Evolutionary conservation across 2,888 invertebrate species (phyloP).

Genomic region (Archips xylosteana): DNA sequence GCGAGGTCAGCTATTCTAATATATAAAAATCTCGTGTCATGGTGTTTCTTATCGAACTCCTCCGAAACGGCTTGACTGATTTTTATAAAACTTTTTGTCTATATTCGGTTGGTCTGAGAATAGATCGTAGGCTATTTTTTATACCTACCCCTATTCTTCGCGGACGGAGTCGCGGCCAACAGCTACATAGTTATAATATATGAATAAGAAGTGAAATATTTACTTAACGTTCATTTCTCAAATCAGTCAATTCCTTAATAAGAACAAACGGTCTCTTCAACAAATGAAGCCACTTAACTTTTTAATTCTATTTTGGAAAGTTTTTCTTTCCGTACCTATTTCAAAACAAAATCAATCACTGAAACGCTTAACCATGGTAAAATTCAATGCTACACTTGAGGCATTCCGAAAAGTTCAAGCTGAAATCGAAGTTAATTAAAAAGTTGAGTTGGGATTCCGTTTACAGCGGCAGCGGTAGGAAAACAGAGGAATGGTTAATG

Average conservation of each 20-base stretch:
- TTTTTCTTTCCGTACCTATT: constrained; percentile 14
- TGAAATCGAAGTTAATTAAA: constrained; percentile 64
- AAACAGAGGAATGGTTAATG: constrained; percentile 53
- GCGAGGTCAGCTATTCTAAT: too few relatives aligned
- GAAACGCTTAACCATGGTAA: constrained; percentile 49
- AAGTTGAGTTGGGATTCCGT: constrained; percentile 56
- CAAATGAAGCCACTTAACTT: constrained; percentile 3
- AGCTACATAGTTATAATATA: too few relatives aligned
- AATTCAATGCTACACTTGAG: constrained; percentile 52
- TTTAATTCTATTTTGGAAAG: constrained; percentile 5
- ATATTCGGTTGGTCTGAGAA: too few relatives aligned
- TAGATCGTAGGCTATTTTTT: too few relatives aligned
- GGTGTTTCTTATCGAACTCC: too few relatives aligned
- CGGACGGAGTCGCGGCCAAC: too few relatives aligned
- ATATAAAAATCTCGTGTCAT: too few relatives aligned
- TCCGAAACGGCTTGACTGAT: too few relatives aligned
- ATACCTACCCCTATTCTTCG: too few relatives aligned
- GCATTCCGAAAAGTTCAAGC: constrained; percentile 51
- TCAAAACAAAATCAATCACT: constrained; percentile 49
- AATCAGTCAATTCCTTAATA: background rate
- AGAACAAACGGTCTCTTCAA: background rate
- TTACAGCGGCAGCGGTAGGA: constrained; percentile 44
- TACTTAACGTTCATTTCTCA: background rate
- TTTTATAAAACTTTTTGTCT: too few relatives aligned
- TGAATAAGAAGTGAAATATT: background rate